A percentile compares a stretch with the other conserved stretches of the same genome.
phyloP scores from a whole-genome alignment of 2,113 vertebrate genomes.

The Alosa alosa region DNA sequence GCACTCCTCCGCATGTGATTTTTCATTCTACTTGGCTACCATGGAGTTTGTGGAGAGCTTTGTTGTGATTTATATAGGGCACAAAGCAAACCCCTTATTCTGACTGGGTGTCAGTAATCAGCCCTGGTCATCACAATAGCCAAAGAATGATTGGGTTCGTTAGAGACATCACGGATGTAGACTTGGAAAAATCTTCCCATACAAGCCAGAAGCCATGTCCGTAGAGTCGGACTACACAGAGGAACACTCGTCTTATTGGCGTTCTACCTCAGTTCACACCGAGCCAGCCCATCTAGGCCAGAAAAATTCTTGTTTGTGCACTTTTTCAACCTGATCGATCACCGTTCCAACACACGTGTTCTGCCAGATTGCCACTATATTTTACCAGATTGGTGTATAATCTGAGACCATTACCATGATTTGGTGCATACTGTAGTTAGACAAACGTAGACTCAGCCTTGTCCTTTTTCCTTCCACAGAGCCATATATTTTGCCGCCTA shows the following conservation, averaged over 20 bases:
- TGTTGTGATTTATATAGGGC: no score
- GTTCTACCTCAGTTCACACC: no score
- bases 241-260: no score
- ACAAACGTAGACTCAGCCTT: not conserved
- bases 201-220: no score
- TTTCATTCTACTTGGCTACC: no score
- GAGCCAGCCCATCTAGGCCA: not conserved
- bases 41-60: no score
- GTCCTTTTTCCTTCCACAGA: conserved; percentile 64
- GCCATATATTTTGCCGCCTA: conserved; percentile 99
- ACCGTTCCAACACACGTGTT: no score
- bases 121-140: not conserved
- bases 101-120: not conserved
- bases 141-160: not conserved
- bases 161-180: not conserved
- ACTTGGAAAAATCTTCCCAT: not conserved
- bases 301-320: no score
- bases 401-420: no score
- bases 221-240: not conserved
- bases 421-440: no score
- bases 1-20: not conserved
- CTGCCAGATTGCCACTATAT: no score
- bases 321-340: no score
- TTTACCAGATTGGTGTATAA: not conserved
- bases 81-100: not conserved